Percentiles rank a stretch among this genome's conserved stretches.
Evolutionary conservation across 2,113 vertebrate species (phyloP).

Genomic region (Pithys albifrons): DNA sequence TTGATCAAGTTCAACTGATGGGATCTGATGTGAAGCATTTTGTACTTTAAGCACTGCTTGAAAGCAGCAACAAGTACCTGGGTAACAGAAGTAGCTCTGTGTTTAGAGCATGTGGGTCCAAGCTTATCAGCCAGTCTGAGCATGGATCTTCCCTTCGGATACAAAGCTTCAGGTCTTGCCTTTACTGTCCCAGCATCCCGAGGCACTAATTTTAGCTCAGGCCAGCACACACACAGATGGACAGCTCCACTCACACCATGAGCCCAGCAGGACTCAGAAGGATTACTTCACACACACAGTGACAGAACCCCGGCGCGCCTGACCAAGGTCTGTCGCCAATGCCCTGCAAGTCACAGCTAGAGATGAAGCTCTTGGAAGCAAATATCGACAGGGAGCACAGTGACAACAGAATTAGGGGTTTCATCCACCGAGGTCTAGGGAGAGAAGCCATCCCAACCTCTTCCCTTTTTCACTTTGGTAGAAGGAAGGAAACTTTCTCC

Average conservation of each 20-base stretch:
- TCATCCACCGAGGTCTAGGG: neutral
- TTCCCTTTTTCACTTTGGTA: neutral
- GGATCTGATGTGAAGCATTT: neutral
- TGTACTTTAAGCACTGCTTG: neutral
- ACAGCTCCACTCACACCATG: neutral
- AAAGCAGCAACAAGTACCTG: neutral
- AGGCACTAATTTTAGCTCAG: neutral
- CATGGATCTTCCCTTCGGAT: neutral
- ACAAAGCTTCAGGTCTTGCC: neutral
- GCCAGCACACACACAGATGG: neutral
- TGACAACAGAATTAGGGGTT: neutral
- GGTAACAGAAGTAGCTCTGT: neutral
- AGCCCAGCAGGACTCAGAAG: neutral
- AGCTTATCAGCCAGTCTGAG: neutral
- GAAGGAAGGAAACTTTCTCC: neutral
- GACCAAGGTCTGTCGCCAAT: conserved; percentile 21
- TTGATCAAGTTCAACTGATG: neutral
- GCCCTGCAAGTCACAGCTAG: neutral
- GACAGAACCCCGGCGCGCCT: conserved; percentile 8
- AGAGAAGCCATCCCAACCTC: neutral
- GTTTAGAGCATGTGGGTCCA: neutral
- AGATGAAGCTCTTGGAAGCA: neutral
- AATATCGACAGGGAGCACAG: conserved; percentile 6
- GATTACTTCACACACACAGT: neutral
- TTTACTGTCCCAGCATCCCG: neutral